These are phyloP conservation scores for Tringa solitaria DNA, from an alignment of 2,113 vertebrate genomes.

Conservation along the genomic window DNA sequence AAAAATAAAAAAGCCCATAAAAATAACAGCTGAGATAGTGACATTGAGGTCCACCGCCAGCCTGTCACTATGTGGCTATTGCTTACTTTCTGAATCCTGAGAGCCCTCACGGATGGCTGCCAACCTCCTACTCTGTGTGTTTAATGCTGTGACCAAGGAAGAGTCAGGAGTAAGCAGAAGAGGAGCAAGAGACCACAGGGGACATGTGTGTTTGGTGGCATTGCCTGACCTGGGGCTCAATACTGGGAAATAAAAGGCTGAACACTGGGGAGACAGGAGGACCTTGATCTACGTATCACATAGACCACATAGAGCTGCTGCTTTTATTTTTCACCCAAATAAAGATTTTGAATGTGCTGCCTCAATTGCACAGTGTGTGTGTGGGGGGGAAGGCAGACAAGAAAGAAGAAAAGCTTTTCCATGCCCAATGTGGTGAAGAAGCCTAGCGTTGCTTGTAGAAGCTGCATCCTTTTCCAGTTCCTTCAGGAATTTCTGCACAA, in stretches of 20 bases:
- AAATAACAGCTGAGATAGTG: neutral
- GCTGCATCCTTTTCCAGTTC: neutral
- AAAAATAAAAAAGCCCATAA: neutral
- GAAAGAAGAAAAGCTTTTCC: neutral
- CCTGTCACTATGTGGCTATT: neutral
- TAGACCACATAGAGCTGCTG: fast-evolving
- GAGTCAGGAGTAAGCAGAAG: neutral
- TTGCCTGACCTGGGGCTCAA: neutral
- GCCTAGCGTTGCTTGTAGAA: neutral
- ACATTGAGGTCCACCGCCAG: too few species aligned
- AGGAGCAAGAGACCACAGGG: neutral
- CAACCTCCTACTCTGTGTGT: neutral
- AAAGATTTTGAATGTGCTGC: neutral
- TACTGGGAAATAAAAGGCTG: neutral
- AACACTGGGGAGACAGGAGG: neutral
- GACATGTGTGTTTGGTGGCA: neutral
- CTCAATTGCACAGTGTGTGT: neutral
- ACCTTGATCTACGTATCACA: neutral
- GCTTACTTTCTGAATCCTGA: neutral
- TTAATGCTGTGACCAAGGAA: neutral
- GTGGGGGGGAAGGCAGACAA: fast-evolving
- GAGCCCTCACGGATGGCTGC: neutral
- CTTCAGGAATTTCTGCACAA: neutral
- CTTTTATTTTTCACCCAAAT: neutral
- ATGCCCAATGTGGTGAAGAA: fast-evolving